Conservation (phyloP, 2,797 vertebrate species). For the Macropodus opercularis region DNA sequence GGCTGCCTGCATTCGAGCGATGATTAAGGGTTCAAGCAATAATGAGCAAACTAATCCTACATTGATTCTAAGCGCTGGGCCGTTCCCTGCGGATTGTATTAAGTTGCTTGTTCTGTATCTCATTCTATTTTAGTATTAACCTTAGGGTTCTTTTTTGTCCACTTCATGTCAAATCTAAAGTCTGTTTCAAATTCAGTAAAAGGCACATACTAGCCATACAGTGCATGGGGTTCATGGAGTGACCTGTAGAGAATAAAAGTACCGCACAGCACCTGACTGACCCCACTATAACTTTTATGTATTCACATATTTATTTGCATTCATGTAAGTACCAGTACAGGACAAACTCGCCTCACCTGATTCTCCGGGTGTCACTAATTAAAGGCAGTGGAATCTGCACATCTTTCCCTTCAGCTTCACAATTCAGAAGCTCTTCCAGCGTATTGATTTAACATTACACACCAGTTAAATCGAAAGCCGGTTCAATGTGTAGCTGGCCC, state of each 20-base stretch:
- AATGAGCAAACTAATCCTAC: slow-evolving; percentile 51
- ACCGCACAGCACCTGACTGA: slow-evolving; percentile 25
- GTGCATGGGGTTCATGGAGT: no score
- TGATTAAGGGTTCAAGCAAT: slow-evolving; percentile 44
- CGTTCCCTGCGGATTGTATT: slow-evolving; percentile 17
- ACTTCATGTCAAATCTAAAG: neutral
- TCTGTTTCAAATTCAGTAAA: no score
- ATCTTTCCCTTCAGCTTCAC: slow-evolving; percentile 21
- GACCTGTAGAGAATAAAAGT: no score
- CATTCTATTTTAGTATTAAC: slow-evolving; percentile 19
- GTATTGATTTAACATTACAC: slow-evolving; percentile 74
- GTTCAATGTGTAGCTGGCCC: slow-evolving; percentile 31
- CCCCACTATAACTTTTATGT: no score
- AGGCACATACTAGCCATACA: no score
- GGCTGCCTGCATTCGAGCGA: slow-evolving; percentile 27
- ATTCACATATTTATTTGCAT: slow-evolving; percentile 15
- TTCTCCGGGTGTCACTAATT: slow-evolving; percentile 48
- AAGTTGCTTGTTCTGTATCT: slow-evolving; percentile 7
- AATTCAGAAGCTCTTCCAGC: slow-evolving; percentile 38
- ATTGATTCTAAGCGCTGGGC: slow-evolving; percentile 46
- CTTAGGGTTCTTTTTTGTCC: neutral
- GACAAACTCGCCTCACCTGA: slow-evolving; percentile 26
- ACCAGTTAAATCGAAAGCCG: slow-evolving; percentile 51
- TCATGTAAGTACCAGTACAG: slow-evolving; percentile 23
- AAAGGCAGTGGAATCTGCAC: slow-evolving; percentile 14